These are phyloP conservation scores for Cynaeus angustus DNA, from an alignment of 2,888 invertebrate genomes.

Conservation along the genomic window DNA sequence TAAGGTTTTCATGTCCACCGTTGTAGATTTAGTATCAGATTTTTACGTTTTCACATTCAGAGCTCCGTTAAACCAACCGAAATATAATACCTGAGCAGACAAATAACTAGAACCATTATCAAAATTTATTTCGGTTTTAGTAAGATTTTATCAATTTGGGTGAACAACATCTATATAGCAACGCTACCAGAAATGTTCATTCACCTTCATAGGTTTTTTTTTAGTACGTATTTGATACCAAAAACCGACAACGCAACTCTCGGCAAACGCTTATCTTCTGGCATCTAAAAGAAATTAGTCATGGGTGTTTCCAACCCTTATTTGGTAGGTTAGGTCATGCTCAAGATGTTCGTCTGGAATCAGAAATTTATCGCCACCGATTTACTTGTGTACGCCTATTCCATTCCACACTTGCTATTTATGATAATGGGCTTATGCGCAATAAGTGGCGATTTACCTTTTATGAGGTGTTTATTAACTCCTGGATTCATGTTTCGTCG, in stretches of 20 bases:
- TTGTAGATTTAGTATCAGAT: slow-evolving; percentile 14
- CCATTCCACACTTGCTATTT: slow-evolving; percentile 30
- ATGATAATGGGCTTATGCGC: slow-evolving; percentile 36
- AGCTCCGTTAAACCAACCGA: slow-evolving; percentile 18
- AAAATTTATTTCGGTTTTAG: slow-evolving; percentile 33
- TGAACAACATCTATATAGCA: slow-evolving; percentile 17
- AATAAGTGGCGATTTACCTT: slow-evolving; percentile 41
- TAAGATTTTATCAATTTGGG: slow-evolving; percentile 34
- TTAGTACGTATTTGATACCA: slow-evolving; percentile 5
- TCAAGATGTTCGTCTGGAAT: slow-evolving; percentile 18
- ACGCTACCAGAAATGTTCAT: slow-evolving; percentile 20
- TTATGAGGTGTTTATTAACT: slow-evolving; percentile 43
- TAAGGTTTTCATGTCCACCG: slow-evolving; percentile 5
- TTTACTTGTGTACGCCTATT: slow-evolving; percentile 30
- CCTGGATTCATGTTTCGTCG: slow-evolving; percentile 25
- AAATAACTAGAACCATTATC: slow-evolving; percentile 20
- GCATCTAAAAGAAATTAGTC: slow-evolving; percentile 5
- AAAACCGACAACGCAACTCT: slow-evolving; percentile 1
- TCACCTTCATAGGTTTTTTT: slow-evolving; percentile 11
- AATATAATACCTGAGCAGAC: slow-evolving; percentile 23
- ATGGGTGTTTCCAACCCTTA: slow-evolving; percentile 9
- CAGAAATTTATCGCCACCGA: slow-evolving; percentile 32
- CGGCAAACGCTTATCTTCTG: neutral
- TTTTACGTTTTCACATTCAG: slow-evolving; percentile 2
- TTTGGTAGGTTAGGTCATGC: slow-evolving; percentile 6